Percentiles rank a stretch among this genome's conserved stretches.
Evolutionary conservation across 2,113 vertebrate genomes (phyloP).

Genomic region (Halcyon senegalensis): DNA sequence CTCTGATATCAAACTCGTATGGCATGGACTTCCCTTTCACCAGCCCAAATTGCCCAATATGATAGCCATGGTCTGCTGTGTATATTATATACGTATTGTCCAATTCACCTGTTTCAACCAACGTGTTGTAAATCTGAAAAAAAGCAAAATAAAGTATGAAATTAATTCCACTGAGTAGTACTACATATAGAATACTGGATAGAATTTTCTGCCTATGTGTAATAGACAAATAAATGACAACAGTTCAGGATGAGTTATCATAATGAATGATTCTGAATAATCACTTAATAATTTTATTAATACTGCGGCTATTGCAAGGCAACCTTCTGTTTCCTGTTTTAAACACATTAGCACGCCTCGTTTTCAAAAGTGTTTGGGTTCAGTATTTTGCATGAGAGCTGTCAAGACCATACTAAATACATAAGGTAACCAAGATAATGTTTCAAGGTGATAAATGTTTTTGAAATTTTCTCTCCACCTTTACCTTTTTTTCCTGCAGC

Average conservation of each 20-base stretch:
- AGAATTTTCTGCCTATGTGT: neutral
- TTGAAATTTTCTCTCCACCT: neutral
- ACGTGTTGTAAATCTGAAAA: constrained; percentile 87
- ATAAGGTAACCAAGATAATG: neutral
- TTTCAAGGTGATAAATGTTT: neutral
- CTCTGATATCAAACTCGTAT: constrained; percentile 95
- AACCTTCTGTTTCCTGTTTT: neutral
- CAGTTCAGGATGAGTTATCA: neutral
- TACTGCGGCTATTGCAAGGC: neutral
- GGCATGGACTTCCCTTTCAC: constrained; percentile 99
- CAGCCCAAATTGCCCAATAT: constrained; percentile 96
- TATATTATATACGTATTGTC: constrained; percentile 96
- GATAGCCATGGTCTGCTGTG: constrained; percentile 96
- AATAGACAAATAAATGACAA: neutral
- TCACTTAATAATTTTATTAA: neutral
- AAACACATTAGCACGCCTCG: neutral
- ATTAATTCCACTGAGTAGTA: neutral
- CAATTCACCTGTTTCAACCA: constrained; percentile 91
- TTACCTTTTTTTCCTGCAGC: neutral
- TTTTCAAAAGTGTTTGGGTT: neutral
- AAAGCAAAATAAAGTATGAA: neutral
- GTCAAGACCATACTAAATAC: neutral
- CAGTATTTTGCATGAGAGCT: neutral
- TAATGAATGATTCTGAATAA: neutral
- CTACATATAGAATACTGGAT: neutral